Conservation (phyloP, 2,888 invertebrate species). For the Poecilobothrus nobilitatus region DNA sequence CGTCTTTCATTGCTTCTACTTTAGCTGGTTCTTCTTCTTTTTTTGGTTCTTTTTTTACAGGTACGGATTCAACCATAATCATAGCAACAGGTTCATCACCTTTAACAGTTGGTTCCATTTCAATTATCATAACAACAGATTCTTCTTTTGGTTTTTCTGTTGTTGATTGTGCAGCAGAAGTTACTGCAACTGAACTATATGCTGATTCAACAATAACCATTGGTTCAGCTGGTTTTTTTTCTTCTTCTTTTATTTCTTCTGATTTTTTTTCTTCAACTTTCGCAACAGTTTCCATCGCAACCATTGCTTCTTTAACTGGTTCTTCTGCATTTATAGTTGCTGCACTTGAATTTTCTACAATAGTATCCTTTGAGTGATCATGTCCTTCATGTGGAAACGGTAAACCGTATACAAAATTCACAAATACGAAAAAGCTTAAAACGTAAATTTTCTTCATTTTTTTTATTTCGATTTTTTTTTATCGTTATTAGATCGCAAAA, state of each 20-base stretch:
- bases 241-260: neutral
- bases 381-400: neutral
- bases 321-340: neutral
- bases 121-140: neutral
- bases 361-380: neutral
- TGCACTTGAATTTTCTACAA: neutral
- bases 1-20: neutral
- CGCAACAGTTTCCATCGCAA: too few relatives aligned
- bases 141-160: neutral
- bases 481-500: too few relatives aligned
- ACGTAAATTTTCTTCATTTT: neutral
- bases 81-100: neutral
- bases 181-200: neutral
- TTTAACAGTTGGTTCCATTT: neutral
- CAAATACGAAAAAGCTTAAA: neutral
- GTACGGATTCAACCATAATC: neutral
- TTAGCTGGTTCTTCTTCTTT: neutral
- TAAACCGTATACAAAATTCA: neutral
- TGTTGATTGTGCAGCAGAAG: neutral
- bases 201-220: neutral
- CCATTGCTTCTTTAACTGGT: neutral
- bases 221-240: too few relatives aligned
- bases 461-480: neutral
- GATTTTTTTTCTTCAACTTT: conserved; percentile 4
- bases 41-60: neutral